Evolutionary conservation across 2,113 vertebrate genomes (phyloP), one percentile per base, ranked within the genome.

Genomic region (Catharus minimus): DNA sequence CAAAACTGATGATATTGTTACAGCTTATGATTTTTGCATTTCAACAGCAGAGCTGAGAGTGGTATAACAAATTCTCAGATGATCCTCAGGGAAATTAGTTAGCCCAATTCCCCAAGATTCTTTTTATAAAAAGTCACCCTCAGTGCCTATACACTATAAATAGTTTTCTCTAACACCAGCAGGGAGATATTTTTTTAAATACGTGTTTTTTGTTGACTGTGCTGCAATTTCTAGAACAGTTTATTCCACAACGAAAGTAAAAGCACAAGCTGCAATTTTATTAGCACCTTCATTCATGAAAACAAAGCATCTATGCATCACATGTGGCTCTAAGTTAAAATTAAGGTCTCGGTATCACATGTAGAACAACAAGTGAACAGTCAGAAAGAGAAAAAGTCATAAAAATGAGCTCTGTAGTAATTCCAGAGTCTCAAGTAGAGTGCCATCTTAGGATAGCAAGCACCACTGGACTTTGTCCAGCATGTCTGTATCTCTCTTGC

Each of bases 181-280:
- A 69, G 43, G 44, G 32, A 75, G 33, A 10, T 50, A 50, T 73
- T 92, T 91, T 65, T 43, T 7, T 13, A 39, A 84, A 78, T 47
- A 33, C 2, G 3, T 32, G 22, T 4, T 33, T 90, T 62, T 77
- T 66, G 49, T 81, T 85, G 71, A 76, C 43, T 76, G 14, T 73
- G n/a, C 55, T 67, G 43, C 24, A n/a, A 79, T 57, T 91, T 87
- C 85, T 82, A 58, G 72, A 82, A 82, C 28, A 79, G 43, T 36
- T 83, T 71, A 65, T 86, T 90, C 60, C n/a, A 88, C 67, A 74
- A 86, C 73, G 65, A 66, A 91, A 49, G 57, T 46, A 66, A 88
- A 92, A 84, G 50, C 67, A 90, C 28, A 62, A 88, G 11, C 43
- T 91, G 39, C 41, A 39, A 36, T 79, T 88, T 71, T 72, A 60